phyloP scores from a whole-genome alignment of 2,888 invertebrate genomes.

The Cheilosia variabilis region DNA sequence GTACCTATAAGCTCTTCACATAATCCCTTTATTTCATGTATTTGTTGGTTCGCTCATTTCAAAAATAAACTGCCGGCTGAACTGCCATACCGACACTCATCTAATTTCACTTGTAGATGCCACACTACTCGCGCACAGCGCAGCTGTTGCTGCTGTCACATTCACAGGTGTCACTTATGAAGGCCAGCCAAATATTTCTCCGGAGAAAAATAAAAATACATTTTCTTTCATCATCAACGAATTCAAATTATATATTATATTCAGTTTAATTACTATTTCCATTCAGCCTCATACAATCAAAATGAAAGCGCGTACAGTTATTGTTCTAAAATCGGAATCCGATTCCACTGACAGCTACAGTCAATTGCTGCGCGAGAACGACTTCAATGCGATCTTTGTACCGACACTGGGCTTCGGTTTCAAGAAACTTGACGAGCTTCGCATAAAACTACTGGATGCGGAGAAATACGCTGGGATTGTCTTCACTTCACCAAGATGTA shows the following conservation, averaged over 20 bases:
- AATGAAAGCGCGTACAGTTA: constrained; percentile 79
- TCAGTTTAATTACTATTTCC: constrained; percentile 9
- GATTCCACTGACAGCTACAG: constrained; percentile 84
- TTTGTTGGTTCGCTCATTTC: background rate
- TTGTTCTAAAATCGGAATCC: constrained; percentile 83
- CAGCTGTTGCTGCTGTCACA: constrained; percentile 21
- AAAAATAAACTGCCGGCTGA: background rate
- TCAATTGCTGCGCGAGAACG: constrained; percentile 82
- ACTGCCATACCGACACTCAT: constrained; percentile 23
- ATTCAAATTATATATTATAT: constrained; percentile 34
- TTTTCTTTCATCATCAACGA: constrained; percentile 29
- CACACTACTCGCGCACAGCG: constrained; percentile 13
- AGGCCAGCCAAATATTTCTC: constrained; percentile 35
- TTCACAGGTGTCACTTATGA: constrained; percentile 65
- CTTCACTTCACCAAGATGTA: constrained; percentile 86
- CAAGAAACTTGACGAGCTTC: constrained; percentile 84
- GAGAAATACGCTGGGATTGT: constrained; percentile 84
- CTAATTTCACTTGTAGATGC: constrained; percentile 27
- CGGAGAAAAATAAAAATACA: constrained; percentile 65
- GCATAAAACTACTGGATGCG: constrained; percentile 83
- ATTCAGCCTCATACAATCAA: constrained; percentile 9
- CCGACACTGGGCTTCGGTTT: constrained; percentile 85
- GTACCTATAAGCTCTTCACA: too few relatives aligned
- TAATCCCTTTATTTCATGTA: too few relatives aligned
- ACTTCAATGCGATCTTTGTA: constrained; percentile 84